Base-by-base conservation (phyloP, 2,113 vertebrate genomes). In the Vulpes ferrilata region DNA sequence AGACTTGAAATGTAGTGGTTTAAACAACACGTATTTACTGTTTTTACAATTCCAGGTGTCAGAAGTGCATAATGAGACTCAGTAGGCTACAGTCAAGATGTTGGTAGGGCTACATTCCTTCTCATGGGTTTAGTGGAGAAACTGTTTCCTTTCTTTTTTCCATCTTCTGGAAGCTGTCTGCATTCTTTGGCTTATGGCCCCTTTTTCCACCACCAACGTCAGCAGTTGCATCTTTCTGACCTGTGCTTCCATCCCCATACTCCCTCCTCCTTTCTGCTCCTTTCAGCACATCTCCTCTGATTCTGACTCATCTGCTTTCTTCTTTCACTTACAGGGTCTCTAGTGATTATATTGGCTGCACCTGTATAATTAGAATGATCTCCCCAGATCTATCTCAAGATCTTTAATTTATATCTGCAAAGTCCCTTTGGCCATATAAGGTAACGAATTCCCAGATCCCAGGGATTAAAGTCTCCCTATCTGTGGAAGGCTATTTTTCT, bases 201-300 rank as follows among this genome's bases (percentile, higher is more conserved):
- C 55, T 57, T 23, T 25, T 13, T 55, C 15, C 17, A 22, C 22
- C 5, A 1, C 35, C 23, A 43, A 11, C 23, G 3, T 65, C n/a
- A 51, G 2, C 4, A 27, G 16, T 10, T 12, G 3, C 1, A 0
- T 17, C 1, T 0, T 7, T 79, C 25, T 15, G 0, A 22, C 3
- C 0, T 22, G 10, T 5, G 11, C 0, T 85, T 64, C 2, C 6
- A 32, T 25, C 8, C 38, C 91, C 11, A 38, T 0, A 11, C 7
- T 5, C 0, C 10, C 20, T 53, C 8, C 35, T 2, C 23, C 12
- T 1, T 0, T 27, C 19, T 76, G 3, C 8, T 67, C 79, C 10
- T 4, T 80, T 53, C 7, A 76, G n/a, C 11, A 11, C 1, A 38
- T 17, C 22, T 12, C 27, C 43, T 69, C 51, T n/a, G 11, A 43